Evolutionary conservation across 2,797 vertebrate genomes (phyloP).

Genomic region (Graptemys geographica): DNA sequence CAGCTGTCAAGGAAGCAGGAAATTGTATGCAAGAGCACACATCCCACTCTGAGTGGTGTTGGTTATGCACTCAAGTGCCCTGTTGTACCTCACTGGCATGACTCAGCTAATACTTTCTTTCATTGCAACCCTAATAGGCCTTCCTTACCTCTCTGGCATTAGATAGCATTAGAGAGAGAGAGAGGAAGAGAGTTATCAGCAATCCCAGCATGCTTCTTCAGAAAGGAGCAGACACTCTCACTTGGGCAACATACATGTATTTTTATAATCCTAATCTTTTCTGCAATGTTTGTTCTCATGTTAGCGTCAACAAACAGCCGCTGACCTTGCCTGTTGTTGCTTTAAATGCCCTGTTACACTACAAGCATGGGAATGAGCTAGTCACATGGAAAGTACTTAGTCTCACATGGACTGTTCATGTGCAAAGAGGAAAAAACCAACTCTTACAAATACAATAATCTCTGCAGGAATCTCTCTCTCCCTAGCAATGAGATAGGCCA

Average conservation of each 20-base stretch:
- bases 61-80: neutral
- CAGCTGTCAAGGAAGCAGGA: neutral
- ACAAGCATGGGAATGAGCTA: slow-evolving; percentile 74
- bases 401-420: slow-evolving; percentile 89
- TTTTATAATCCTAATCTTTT: slow-evolving; percentile 60
- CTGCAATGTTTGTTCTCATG: slow-evolving; percentile 46
- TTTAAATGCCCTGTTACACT: slow-evolving; percentile 71
- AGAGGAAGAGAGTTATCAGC: neutral
- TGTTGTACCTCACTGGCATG: rapidly evolving
- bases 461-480: slow-evolving; percentile 75
- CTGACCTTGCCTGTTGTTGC: slow-evolving; percentile 65
- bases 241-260: neutral
- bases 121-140: neutral
- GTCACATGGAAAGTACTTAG: slow-evolving; percentile 87
- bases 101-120: neutral
- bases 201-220: neutral
- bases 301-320: slow-evolving; percentile 52
- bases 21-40: neutral
- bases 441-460: slow-evolving; percentile 77
- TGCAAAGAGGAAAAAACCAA: slow-evolving; percentile 76
- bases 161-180: neutral
- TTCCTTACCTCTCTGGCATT: neutral
- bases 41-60: neutral
- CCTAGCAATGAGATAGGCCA: slow-evolving; percentile 57
- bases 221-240: slow-evolving; percentile 5